These are phyloP conservation scores for Gobiocypris rarus DNA, from an alignment of 2,113 vertebrate genomes.

Conservation along the genomic window DNA sequence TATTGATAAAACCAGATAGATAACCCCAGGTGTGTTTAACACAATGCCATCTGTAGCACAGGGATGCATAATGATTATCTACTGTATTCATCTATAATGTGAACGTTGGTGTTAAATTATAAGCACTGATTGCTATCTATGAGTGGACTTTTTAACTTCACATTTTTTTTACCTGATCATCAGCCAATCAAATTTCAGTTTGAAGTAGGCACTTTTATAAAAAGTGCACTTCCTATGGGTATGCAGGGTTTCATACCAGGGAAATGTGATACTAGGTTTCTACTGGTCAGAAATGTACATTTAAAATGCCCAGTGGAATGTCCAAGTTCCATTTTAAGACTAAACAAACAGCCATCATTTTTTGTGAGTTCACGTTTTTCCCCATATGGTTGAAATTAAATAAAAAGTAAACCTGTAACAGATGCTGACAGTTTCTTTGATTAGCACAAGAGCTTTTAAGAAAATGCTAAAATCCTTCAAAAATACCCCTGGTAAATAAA, in stretches of 20 bases:
- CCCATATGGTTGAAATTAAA: too few species aligned
- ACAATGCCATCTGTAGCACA: slow-evolving; percentile 26
- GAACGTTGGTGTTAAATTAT: neutral
- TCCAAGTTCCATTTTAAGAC: slow-evolving; percentile 15
- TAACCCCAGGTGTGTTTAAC: slow-evolving; percentile 9
- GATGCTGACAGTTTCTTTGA: slow-evolving; percentile 12
- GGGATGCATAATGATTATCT: neutral
- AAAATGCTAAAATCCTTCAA: neutral
- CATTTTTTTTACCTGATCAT: neutral
- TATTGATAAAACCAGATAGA: slow-evolving; percentile 9
- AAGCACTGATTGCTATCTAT: neutral
- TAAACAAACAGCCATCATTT: neutral
- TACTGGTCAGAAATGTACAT: neutral
- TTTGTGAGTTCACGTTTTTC: too few species aligned
- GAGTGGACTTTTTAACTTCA: neutral
- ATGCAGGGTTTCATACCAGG: neutral
- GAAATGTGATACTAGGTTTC: neutral
- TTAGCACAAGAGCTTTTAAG: neutral
- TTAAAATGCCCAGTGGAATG: slow-evolving; percentile 4
- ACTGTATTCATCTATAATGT: neutral
- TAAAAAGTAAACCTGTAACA: neutral
- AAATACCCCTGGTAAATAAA: slow-evolving; percentile 15
- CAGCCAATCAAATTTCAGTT: neutral
- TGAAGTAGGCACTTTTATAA: neutral
- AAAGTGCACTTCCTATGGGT: neutral